Base-by-base conservation (phyloP, 2,113 vertebrate species). In the Chunga burmeisteri region DNA sequence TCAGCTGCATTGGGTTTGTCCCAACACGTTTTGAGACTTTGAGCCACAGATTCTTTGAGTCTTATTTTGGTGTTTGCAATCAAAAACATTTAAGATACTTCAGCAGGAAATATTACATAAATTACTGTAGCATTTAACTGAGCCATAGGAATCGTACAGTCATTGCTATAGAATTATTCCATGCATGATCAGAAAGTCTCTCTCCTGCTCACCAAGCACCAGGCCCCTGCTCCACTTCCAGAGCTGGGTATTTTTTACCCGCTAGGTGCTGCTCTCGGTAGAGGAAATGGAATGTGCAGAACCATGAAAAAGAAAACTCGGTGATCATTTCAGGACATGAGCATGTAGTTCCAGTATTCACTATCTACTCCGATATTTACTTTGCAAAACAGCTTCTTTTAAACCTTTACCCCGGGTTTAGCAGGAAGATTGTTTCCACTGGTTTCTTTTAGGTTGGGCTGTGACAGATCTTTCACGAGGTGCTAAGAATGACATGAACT, bases 241-340 rank as follows among this genome's bases (percentile, higher is more conserved):
- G 73, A 32, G 27, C 44, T 20, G 67, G 9, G 23, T 50, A 11
- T 20, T 68, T 26, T 82, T 50, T 67, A 58, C 88, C 97, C 97
- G 58, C 96, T 90, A 92, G 97, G 91, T 96, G 97, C 46, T 88
- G 96, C 96, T 97, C 88, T 97, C 75, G 92, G 56, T 68, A 95
- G 97, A 82, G 84, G 42, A 86, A 81, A 84, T 12, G 2, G 5
- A 70, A 61, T 40, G 6, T 16, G 8, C 46, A 61, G 36, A 58
- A 42, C 38, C 42, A 34, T 4, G 82, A 19, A 42, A 73, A 70
- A 93, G 34, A 73, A 94, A 96, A 74, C 86, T 59, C 30, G 4
- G 34, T 34, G 90, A 81, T 50, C n/a, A 55, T 81, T 95, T 92
- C 59, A 38, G 61, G 22, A 42, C 29, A 15, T 25, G 50, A 78